phyloP scores from a whole-genome alignment of 2,797 vertebrate genomes.

The Sylvia borin region DNA sequence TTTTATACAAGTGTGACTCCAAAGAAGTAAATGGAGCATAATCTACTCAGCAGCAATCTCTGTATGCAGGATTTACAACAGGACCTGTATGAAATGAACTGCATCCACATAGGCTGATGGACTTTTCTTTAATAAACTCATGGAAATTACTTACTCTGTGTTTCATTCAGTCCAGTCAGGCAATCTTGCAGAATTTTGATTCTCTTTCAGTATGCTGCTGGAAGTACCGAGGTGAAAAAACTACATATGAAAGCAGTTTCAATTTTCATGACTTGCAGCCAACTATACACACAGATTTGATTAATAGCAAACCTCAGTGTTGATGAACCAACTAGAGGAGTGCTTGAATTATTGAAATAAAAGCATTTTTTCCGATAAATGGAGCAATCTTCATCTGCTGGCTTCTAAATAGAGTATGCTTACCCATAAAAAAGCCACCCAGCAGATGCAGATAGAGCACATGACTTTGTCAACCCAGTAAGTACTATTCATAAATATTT shows the following conservation, averaged over 20 bases:
- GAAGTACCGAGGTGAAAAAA: constrained; percentile 12
- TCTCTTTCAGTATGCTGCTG: background rate
- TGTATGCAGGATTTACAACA: background rate
- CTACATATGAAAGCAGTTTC: constrained; percentile 4
- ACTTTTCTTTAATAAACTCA: background rate
- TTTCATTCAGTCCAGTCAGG: background rate
- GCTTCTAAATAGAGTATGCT: background rate
- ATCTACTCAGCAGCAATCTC: background rate
- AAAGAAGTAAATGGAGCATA: background rate
- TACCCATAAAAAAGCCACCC: background rate
- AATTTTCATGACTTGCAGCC: constrained; percentile 21
- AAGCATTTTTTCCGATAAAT: constrained; percentile 44
- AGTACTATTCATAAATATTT: constrained; percentile 16
- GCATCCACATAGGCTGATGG: background rate
- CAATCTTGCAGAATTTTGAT: constrained; percentile 8
- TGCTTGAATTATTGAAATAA: constrained; percentile 37
- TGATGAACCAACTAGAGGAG: background rate
- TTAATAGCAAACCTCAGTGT: constrained; percentile 1
- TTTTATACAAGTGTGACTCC: background rate
- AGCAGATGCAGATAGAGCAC: background rate
- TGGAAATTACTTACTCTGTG: background rate
- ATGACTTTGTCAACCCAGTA: background rate
- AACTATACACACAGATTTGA: constrained; percentile 9
- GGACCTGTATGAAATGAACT: background rate
- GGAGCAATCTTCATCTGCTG: background rate